phyloP scores from a whole-genome alignment of 64 coral and sea anemone species.

The Pocillopora damicornis region DNA sequence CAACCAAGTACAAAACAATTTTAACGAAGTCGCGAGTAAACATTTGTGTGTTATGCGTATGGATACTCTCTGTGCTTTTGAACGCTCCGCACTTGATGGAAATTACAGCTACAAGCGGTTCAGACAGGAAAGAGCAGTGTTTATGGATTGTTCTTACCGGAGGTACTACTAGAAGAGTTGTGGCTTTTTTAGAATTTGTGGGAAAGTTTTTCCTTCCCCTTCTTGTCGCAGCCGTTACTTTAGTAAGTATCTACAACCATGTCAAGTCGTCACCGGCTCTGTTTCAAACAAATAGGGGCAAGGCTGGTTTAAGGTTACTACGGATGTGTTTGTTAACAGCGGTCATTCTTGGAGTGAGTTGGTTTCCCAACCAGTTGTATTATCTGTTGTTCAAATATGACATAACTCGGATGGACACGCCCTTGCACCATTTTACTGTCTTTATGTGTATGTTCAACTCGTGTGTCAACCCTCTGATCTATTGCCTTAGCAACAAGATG shows the following conservation, averaged over 20 bases:
- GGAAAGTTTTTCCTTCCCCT: slow-evolving; percentile 80
- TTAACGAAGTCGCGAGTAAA: slow-evolving; percentile 53
- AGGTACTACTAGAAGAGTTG: slow-evolving; percentile 37
- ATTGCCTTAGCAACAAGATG: slow-evolving; percentile 68
- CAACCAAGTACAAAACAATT: slow-evolving; percentile 62
- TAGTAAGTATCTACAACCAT: slow-evolving; percentile 50
- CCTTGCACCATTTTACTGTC: slow-evolving; percentile 75
- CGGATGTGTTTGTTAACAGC: slow-evolving; percentile 87
- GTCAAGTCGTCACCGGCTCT: slow-evolving; percentile 71
- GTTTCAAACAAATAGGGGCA: slow-evolving; percentile 75
- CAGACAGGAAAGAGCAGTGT: slow-evolving; percentile 20
- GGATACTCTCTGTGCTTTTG: slow-evolving; percentile 57
- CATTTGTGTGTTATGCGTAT: slow-evolving; percentile 50
- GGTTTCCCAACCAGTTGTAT: slow-evolving; percentile 91
- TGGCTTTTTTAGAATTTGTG: slow-evolving; percentile 72
- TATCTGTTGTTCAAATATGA: slow-evolving; percentile 88
- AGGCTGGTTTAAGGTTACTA: slow-evolving; percentile 70
- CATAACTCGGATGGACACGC: slow-evolving; percentile 55
- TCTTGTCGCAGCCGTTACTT: slow-evolving; percentile 45
- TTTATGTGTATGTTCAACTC: slow-evolving; percentile 85
- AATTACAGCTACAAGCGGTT: slow-evolving; percentile 37
- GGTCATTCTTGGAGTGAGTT: slow-evolving; percentile 58
- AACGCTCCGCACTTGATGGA: slow-evolving; percentile 81
- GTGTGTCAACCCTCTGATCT: slow-evolving; percentile 83
- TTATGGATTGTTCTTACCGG: slow-evolving; percentile 59